These are phyloP conservation scores for Carcinoscorpius rotundicauda DNA, from an alignment of 1,140 invertebrate species.

Conservation along the genomic window DNA sequence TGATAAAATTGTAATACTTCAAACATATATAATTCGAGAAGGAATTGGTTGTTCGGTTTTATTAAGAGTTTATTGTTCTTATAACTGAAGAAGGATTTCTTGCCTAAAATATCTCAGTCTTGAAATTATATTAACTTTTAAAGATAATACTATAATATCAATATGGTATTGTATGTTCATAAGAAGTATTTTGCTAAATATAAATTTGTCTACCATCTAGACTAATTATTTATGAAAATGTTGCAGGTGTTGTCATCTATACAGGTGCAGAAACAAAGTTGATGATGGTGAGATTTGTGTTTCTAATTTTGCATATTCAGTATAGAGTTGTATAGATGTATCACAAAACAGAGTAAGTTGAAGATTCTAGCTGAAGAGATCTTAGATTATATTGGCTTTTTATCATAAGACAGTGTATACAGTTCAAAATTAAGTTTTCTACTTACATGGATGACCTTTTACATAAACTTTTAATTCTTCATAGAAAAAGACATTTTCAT, in stretches of 20 bases:
- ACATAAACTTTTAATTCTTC: too few species aligned
- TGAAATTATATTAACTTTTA: conserved; percentile 1
- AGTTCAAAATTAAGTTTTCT: too few species aligned
- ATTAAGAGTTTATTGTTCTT: neutral
- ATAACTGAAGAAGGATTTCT: conserved; percentile 4
- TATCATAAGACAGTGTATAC: too few species aligned
- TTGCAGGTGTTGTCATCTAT: conserved; percentile 63
- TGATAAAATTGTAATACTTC: too few species aligned
- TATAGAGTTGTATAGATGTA: too few species aligned
- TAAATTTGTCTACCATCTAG: too few species aligned
- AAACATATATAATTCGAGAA: too few species aligned
- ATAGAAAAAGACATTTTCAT: too few species aligned
- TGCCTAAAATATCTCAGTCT: neutral
- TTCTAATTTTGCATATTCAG: neutral
- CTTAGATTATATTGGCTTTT: too few species aligned
- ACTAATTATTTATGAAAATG: neutral
- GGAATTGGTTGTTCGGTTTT: neutral
- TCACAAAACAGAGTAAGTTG: too few species aligned
- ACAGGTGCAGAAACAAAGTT: conserved; percentile 96
- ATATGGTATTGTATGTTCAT: neutral
- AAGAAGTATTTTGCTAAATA: conserved; percentile 1
- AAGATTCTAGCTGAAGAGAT: too few species aligned
- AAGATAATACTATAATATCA: neutral
- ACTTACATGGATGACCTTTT: too few species aligned
- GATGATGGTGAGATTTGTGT: conserved; percentile 47